A percentile compares a stretch with the other conserved stretches of the same genome.
These are phyloP conservation scores for Blomia tropicalis DNA, from an alignment of 2,888 invertebrate genomes.

Conservation along the genomic window DNA sequence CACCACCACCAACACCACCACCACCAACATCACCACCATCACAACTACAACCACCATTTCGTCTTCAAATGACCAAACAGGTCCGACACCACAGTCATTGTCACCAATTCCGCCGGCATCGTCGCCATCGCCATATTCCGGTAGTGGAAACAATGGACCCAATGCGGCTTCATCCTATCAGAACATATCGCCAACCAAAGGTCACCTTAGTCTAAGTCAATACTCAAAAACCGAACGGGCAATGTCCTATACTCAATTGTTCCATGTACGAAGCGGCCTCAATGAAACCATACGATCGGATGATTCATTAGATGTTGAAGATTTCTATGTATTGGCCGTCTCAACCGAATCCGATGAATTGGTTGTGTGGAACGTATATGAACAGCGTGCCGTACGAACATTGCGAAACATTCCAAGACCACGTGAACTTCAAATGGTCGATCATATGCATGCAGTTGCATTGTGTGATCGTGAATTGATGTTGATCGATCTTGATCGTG, in stretches of 20 bases:
- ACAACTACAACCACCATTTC: neutral
- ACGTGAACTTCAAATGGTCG: constrained; percentile 57
- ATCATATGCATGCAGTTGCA: constrained; percentile 51
- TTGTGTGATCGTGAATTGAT: constrained; percentile 62
- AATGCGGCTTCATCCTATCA: constrained; percentile 12
- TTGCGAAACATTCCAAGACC: constrained; percentile 57
- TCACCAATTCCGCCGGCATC: neutral
- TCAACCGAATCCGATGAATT: constrained; percentile 59
- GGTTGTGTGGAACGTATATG: constrained; percentile 60
- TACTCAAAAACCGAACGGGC: neutral
- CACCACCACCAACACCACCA: neutral
- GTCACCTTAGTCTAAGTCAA: constrained; percentile 12
- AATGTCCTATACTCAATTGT: constrained; percentile 13
- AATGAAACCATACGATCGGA: neutral
- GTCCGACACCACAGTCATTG: neutral
- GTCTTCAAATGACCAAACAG: neutral
- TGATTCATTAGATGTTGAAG: constrained; percentile 37
- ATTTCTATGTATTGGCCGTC: constrained; percentile 56
- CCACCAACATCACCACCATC: neutral
- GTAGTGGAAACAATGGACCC: constrained; percentile 9
- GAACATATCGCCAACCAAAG: constrained; percentile 19
- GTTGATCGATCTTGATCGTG: constrained; percentile 61
- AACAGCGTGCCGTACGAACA: constrained; percentile 47
- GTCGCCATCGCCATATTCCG: constrained; percentile 1
- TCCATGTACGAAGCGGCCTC: neutral